Evolutionary conservation across 2,797 vertebrate species (phyloP), one percentile per base, ranked within the genome.

Genomic region (Lithobates pipiens): DNA sequence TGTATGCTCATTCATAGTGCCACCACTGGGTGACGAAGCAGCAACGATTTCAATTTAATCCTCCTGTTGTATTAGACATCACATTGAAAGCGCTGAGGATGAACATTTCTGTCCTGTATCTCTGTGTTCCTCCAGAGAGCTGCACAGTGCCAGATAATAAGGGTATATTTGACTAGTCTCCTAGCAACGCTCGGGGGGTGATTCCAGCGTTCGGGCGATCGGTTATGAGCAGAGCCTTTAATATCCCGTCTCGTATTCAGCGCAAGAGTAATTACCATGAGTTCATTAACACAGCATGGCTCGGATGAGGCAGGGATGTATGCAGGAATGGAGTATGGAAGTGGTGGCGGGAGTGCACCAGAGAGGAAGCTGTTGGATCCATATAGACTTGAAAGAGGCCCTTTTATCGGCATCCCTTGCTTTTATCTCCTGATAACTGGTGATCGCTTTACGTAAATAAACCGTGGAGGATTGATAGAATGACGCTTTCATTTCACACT

Each of bases 401-500:
- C 69, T 81, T 54, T 54, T 92, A 93, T 93, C 91, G 90, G 88
- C 89, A 83, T 82, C 23, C 15, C 87, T 90, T 90, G 50, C 76
- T 74, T 69, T 83, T 93, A 91, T 93, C 95, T 93, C 90, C 91
- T 91, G 89, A 89, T 94, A 93, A 95, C 93, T 94, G 95, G 95
- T 94, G 95, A 92, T 93, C 94, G 93, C 88, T 91, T 88, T 90
- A 86, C 91, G 90, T 88, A 83, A 86, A 91, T 90, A 77, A 76
- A 93, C 91, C 92, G 91, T 91, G 89, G 86, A 91, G 90, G 90
- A 91, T 92, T 93, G 92, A 94, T 95, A 93, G 94, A 93, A 93
- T 92, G 89, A 93, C 92, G 94, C 93, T 95, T 96, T 96, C 93
- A 96, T 97, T 96, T 96, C 95, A 95, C 94, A 93, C 93, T 93